Evolutionary conservation across 1,140 invertebrate species (phyloP), one percentile per base, ranked within the genome.

Genomic region (Lerema accius): DNA sequence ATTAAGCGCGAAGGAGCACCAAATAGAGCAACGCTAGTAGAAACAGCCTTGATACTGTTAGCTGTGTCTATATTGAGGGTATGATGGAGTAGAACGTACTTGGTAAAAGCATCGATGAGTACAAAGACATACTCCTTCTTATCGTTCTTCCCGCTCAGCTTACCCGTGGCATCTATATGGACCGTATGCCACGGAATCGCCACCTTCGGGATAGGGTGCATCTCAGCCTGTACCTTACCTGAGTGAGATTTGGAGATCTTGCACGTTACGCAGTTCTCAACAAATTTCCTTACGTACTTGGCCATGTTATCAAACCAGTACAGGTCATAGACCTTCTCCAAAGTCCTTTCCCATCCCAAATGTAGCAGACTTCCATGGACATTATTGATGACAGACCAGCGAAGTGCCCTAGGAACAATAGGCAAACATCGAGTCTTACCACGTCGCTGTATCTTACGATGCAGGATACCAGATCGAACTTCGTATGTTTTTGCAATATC

Each of bases 311-410:
- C 7, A 16, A 45, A 45, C 42, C 42, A 45, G n/a, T 45, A 45
- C 4, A 19, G 10, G n/a, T 45, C 16, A 15, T 17, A 45, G 5
- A 45, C 3, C 17, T 45, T 45, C 17, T 45, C 42, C 0, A 19
- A 1, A 0, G 42, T 45, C 16, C 17, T 45, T 19, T 45, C 42
- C 15, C 15, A 17, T 19, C 40, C 40, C 14, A 43, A 16, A 16
- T 43, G 40, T 7, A 43, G 13, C 5, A 43, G 9, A n/a, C 16
- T 9, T 7, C n/a, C 16, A 19, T 45, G 43, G 7, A 45, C 1
- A 45, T 16, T 19, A 19, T 45, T 15, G 10, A 45, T n/a, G 9
- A 45, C 16, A 10, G 43, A 45, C 16, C 43, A 45, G 6, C 43
- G 16, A 0, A 45, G 17, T 6, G 43, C 15, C 9, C 43, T 6